Conservation (phyloP, 2,888 invertebrate species). For the Thumatha senex region DNA sequence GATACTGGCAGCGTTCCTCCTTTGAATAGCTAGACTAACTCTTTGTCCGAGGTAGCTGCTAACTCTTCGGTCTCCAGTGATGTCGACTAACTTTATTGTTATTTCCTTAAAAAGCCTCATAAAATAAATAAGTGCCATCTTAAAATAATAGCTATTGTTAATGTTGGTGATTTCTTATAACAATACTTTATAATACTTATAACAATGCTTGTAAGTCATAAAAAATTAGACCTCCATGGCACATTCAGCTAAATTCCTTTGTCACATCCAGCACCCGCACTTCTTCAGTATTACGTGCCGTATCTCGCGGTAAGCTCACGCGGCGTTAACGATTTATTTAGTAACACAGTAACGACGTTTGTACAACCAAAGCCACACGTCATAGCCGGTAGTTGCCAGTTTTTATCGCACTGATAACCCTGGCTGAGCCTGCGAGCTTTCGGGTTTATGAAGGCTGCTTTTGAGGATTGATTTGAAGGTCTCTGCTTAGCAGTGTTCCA, state of each 20-base stretch:
- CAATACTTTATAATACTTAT: too few relatives aligned
- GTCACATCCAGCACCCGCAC: conserved; percentile 49
- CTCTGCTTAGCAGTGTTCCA: not conserved
- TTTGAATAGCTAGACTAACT: too few relatives aligned
- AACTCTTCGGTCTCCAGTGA: too few relatives aligned
- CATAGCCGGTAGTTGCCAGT: conserved; percentile 53
- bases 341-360: conserved; percentile 77
- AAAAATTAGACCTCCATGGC: too few relatives aligned
- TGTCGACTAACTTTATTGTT: too few relatives aligned
- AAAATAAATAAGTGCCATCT: too few relatives aligned
- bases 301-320: conserved; percentile 70
- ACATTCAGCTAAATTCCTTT: not conserved
- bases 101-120: too few relatives aligned
- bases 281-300: conserved; percentile 61
- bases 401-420: conserved; percentile 59
- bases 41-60: too few relatives aligned
- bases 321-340: conserved; percentile 81
- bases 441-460: conserved; percentile 7
- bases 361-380: conserved; percentile 68
- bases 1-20: too few relatives aligned
- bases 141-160: too few relatives aligned
- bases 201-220: too few relatives aligned
- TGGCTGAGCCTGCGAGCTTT: conserved; percentile 6
- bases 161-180: too few relatives aligned
- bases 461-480: conserved; percentile 1